Evolutionary conservation across 2,888 invertebrate genomes (phyloP), one percentile per base, ranked within the genome.

Genomic region (Hirtodrosophila duncani): DNA sequence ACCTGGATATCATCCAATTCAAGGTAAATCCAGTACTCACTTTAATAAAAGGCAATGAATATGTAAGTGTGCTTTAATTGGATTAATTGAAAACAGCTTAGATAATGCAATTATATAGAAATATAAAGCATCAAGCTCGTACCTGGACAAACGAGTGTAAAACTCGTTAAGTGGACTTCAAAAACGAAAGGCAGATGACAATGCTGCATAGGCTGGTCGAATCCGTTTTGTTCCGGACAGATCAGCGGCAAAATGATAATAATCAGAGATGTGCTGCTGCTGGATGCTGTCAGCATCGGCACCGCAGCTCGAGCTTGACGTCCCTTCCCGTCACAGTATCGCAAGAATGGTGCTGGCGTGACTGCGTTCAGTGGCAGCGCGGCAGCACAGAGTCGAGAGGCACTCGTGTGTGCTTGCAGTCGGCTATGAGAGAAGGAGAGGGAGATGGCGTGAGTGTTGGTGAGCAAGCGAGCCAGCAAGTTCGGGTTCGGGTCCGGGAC

Each of bases 201-300:
- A 7, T 7, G 3, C 26, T 9, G 16, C 9, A 20, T 20, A 33
- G 29, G 20, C 55, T 55, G 45, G 55, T 39, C 29, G 27, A 37
- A 49, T 57, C 57, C 42, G 50, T 42, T 58, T 51, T 51, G 51
- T 50, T 59, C 58, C 58, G 58, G 58, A 51, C 59, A 36, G 51
- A 51, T 36, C 58, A 39, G 51, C 30, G 39, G 16, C 13, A 11
- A n/a, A n/a, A n/a, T n/a, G n/a, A n/a, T n/a, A n/a, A n/a, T n/a
- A n/a, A n/a, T n/a, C n/a, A n/a, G n/a, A n/a, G 33, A 18, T 11
- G 18, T 11, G 30, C 30, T 30, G 11, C 26, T 23, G 16, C 14
- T 17, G 33, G 38, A 44, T 44, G 53, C 53, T 31, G 26, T 24
- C 34, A 30, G 10, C 56, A 52, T 43, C n/a, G n/a, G n/a, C n/a